A percentile compares a stretch with the other conserved stretches of the same genome.
Conservation (phyloP, 2,113 vertebrate genomes). For the Cyanoramphus novaezelandiae region DNA sequence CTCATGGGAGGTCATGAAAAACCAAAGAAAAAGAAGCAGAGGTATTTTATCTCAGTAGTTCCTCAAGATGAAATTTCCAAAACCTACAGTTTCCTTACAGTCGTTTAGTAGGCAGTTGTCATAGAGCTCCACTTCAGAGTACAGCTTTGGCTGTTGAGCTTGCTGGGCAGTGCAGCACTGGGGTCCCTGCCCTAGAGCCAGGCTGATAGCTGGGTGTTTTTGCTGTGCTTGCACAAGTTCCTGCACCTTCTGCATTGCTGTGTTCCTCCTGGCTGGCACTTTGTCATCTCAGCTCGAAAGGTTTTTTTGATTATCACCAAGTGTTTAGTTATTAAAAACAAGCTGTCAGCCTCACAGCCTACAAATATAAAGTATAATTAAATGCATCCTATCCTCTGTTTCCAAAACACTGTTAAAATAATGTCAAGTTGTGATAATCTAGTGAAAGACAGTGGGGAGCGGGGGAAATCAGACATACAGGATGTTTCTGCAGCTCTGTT, state of each 20-base stretch:
- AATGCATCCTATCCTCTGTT: background rate
- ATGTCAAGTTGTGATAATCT: background rate
- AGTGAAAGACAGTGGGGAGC: background rate
- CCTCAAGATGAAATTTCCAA: background rate
- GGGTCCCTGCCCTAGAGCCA: background rate
- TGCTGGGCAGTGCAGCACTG: too few relatives aligned
- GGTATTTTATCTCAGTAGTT: background rate
- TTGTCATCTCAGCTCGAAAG: background rate
- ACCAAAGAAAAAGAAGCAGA: background rate
- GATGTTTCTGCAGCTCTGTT: rapidly evolving
- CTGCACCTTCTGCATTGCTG: background rate
- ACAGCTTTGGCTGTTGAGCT: background rate
- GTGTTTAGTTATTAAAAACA: constrained; percentile 19
- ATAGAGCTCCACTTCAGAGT: background rate
- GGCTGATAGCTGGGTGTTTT: background rate
- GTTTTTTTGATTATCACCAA: constrained; percentile 10
- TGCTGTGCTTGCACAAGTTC: background rate
- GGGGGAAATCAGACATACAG: rapidly evolving
- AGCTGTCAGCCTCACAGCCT: background rate
- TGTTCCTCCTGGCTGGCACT: background rate
- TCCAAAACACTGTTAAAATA: constrained; percentile 7
- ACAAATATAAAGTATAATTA: background rate
- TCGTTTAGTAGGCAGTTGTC: background rate
- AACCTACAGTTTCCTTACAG: background rate
- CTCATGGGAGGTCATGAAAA: background rate